Conservation (phyloP, 2,888 invertebrate genomes). For the Agrotis clavis region DNA sequence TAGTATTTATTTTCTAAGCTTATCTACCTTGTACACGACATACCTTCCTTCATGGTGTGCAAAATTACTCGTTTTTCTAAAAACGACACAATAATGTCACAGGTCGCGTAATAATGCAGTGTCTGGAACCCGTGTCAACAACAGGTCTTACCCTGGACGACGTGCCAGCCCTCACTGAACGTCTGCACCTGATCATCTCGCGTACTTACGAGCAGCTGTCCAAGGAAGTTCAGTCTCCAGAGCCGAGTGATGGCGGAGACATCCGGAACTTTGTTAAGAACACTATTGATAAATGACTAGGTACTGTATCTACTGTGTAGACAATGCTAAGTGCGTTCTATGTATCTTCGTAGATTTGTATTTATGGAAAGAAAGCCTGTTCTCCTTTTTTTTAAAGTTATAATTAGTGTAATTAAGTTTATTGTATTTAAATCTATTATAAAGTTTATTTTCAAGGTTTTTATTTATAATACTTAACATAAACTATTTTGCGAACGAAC, state of each 20-base stretch:
- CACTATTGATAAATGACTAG: constrained; percentile 1
- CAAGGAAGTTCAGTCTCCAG: constrained; percentile 72
- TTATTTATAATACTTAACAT: no score
- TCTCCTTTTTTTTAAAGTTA: neutral
- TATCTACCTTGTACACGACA: no score
- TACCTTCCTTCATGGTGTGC: neutral
- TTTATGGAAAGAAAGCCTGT: neutral
- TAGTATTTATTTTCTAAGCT: neutral
- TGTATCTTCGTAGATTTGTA: neutral
- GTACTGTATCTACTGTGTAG: neutral
- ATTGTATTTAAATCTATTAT: no score
- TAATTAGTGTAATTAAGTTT: neutral
- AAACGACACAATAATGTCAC: constrained; percentile 45
- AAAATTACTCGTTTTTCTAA: neutral
- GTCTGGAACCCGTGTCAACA: constrained; percentile 83
- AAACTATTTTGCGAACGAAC: no score
- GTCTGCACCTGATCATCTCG: constrained; percentile 77
- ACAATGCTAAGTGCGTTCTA: neutral
- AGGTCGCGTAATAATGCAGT: constrained; percentile 83
- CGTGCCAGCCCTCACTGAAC: constrained; percentile 79
- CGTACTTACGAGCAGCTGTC: constrained; percentile 75
- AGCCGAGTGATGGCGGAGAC: constrained; percentile 8
- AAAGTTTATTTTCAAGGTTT: neutral
- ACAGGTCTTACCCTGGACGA: constrained; percentile 78
- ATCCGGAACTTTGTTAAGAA: constrained; percentile 14